Percentiles rank a stretch among this genome's conserved stretches.
Conservation (phyloP, 2,797 vertebrate genomes). For the Microcaecilia unicolor region DNA sequence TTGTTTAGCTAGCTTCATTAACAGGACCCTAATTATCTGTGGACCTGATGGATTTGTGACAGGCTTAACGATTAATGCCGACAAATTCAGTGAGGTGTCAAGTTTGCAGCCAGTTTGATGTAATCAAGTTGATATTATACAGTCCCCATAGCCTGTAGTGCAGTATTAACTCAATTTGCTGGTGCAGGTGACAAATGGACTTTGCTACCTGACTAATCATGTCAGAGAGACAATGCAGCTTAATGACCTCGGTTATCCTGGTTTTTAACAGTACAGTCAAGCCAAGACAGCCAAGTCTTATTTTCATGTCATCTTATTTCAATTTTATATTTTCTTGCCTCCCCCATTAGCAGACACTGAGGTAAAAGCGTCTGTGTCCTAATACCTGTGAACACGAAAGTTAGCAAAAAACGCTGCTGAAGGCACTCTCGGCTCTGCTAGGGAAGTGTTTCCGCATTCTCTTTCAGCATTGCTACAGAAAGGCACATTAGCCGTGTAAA, state of each 20-base stretch:
- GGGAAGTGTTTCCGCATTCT: too few relatives aligned
- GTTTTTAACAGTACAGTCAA: slow-evolving; percentile 76
- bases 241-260: slow-evolving; percentile 92
- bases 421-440: too few relatives aligned
- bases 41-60: slow-evolving; percentile 98
- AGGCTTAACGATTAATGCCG: slow-evolving; percentile 97
- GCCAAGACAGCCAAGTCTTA: slow-evolving; percentile 49
- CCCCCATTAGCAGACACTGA: slow-evolving; percentile 40
- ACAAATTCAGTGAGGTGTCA: slow-evolving; percentile 98
- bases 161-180: slow-evolving; percentile 85
- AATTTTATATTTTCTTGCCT: slow-evolving; percentile 31
- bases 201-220: slow-evolving; percentile 99
- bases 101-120: slow-evolving; percentile 93
- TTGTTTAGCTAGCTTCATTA: slow-evolving; percentile 94
- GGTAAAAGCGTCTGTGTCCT: slow-evolving; percentile 39
- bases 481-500: too few relatives aligned
- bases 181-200: slow-evolving; percentile 94
- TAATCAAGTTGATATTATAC: slow-evolving; percentile 95
- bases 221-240: slow-evolving; percentile 91
- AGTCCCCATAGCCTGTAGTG: slow-evolving; percentile 88
- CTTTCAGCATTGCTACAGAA: too few relatives aligned
- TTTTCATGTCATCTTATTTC: slow-evolving; percentile 56
- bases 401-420: slow-evolving; percentile 44
- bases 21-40: slow-evolving; percentile 96
- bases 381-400: slow-evolving; percentile 37